phyloP scores from a whole-genome alignment of 2,113 vertebrate species.

The Solea senegalensis region DNA sequence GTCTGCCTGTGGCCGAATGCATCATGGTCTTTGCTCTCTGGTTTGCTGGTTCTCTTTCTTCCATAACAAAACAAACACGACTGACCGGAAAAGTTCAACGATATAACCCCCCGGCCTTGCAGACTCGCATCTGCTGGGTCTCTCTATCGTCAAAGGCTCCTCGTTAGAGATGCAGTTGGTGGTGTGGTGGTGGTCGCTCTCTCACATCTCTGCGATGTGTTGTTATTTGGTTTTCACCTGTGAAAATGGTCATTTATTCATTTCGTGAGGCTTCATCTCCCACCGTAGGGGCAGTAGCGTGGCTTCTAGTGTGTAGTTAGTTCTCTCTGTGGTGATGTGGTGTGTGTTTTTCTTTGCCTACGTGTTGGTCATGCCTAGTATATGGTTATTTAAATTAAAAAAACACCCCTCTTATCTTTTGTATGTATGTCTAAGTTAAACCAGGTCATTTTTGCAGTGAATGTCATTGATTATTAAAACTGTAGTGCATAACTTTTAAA shows the following conservation, averaged over 20 bases:
- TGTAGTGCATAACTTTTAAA: too few species aligned
- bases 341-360: constrained; percentile 34
- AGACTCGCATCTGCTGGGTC: neutral
- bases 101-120: neutral
- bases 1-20: constrained; percentile 72
- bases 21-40: constrained; percentile 59
- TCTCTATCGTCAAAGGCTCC: constrained; percentile 6
- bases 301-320: constrained; percentile 30
- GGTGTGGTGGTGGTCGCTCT: constrained; percentile 6
- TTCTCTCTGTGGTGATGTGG: constrained; percentile 30
- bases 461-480: constrained; percentile 9
- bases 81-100: neutral
- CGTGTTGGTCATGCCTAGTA: constrained; percentile 37
- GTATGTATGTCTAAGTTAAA: constrained; percentile 8
- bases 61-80: constrained; percentile 34
- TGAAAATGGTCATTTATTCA: constrained; percentile 1
- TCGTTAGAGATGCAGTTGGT: constrained; percentile 6
- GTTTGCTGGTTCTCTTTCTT: constrained; percentile 52
- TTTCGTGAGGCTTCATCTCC: neutral
- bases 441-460: neutral
- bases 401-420: constrained; percentile 45
- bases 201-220: neutral
- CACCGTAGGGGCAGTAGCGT: constrained; percentile 9
- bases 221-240: neutral
- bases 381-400: constrained; percentile 36